phyloP scores from a whole-genome alignment of 2,797 vertebrate genomes.

The Uromys caudimaculatus region DNA sequence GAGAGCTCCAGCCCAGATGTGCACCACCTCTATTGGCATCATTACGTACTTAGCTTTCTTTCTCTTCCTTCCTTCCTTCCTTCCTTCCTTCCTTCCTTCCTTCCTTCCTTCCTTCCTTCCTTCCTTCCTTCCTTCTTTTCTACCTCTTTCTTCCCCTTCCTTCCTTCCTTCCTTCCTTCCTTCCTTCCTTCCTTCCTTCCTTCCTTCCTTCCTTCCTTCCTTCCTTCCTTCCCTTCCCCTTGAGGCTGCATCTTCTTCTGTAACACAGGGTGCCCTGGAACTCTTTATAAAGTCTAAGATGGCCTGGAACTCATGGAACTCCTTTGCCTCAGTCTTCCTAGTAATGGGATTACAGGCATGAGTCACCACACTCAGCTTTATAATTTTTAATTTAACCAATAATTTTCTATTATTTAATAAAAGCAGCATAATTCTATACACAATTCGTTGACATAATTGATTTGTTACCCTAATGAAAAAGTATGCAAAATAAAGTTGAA shows the following conservation, averaged over 20 bases:
- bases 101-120: too few species aligned
- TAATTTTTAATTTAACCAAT: neutral
- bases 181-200: too few species aligned
- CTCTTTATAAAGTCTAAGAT: neutral
- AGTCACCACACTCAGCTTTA: neutral
- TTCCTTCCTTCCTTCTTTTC: too few species aligned
- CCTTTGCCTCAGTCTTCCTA: neutral
- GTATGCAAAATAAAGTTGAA: constrained; percentile 26
- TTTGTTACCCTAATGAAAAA: neutral
- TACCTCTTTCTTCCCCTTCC: neutral
- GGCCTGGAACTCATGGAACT: neutral
- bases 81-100: too few species aligned
- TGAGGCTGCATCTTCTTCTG: neutral
- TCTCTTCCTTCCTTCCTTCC: too few species aligned
- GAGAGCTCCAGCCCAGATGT: neutral
- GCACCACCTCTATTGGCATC: neutral
- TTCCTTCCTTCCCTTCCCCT: accelerated
- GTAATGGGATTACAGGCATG: neutral
- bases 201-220: too few species aligned
- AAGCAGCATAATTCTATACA: constrained; percentile 12
- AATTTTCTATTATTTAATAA: constrained; percentile 20
- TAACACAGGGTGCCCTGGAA: neutral
- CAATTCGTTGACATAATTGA: neutral
- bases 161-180: accelerated
- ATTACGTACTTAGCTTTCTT: neutral